These are phyloP conservation scores for Gastracanthus pulcherrimus DNA, from an alignment of 2,888 invertebrate species.

Conservation along the genomic window DNA sequence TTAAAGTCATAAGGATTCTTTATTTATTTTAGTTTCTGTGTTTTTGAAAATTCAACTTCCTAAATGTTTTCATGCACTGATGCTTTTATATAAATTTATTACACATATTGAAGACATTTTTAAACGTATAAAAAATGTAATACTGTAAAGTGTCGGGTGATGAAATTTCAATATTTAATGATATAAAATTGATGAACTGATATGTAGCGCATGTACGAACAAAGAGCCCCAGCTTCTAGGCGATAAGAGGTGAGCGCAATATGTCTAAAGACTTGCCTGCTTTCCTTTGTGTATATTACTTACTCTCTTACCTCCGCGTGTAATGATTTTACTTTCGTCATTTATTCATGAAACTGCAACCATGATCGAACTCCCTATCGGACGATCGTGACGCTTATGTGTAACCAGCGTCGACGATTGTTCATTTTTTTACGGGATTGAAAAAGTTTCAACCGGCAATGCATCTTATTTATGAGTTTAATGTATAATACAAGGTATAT, in stretches of 20 bases:
- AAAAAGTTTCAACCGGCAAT: background rate
- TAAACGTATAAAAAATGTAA: no score
- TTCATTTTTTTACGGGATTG: background rate
- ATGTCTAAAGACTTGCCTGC: background rate
- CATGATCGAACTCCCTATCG: background rate
- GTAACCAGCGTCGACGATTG: background rate
- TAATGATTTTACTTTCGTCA: background rate
- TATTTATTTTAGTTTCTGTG: no score
- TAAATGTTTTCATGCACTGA: no score
- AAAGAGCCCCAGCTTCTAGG: background rate
- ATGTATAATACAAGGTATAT: no score
- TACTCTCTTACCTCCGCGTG: background rate
- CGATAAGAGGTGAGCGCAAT: background rate
- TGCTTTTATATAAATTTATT: no score
- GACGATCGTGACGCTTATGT: background rate
- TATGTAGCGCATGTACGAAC: background rate
- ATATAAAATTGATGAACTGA: no score
- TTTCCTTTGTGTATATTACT: background rate
- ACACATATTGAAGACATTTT: no score
- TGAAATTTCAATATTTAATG: no score
- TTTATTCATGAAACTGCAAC: background rate
- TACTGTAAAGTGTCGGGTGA: no score
- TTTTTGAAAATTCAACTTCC: no score
- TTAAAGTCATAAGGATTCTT: no score
- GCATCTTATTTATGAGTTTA: background rate